Base-by-base conservation (phyloP, 2,888 invertebrate species). In the Aleiodes testaceus region DNA sequence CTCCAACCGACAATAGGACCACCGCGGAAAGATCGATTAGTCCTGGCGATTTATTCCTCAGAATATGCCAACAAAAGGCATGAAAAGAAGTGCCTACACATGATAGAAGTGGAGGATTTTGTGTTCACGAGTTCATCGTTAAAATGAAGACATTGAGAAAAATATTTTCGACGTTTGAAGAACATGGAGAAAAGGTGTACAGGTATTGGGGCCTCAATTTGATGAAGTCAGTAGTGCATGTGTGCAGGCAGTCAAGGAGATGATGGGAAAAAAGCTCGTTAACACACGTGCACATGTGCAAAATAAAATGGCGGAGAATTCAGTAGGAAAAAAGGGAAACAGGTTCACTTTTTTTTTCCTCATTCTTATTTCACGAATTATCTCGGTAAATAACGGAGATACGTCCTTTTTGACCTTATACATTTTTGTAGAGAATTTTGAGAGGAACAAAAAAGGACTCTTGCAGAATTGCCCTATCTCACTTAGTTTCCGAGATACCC, bases 1-100 rank as follows among this genome's bases (percentile, higher is more conserved):
- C 49, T 59, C 59, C 36, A 70, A 71, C 73, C 75, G 74, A 76
- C 77, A 75, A 75, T 74, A 61, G 69, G 66, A 69, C 69, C 71
- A 71, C 70, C 69, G 63, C 72, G 69, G 66, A 63, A 72, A 70
- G 73, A 73, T 74, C 74, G 73, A 61, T 55, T 65, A 72, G 70
- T 72, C 70, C 5, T 53, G 66, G 66, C 55, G 55, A 20, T 67
- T 73, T 66, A 67, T 71, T 67, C 70, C 20, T 20, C 45, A 42
- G n/a, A 42, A 50, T 49, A 42, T n/a, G 42, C 67, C 59, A n/a
- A 11, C 36, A 59, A 42, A 59, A 36, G 36, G 26, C 26, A 36
- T 7, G 49, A 49, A 49, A 49, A 49, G 11, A 49, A 16, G 14
- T 26, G 26, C 49, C 5, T 49, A 49, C 16, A 16, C 16, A 49